Conservation (phyloP, 2,888 invertebrate genomes). For the Dicyrtoma fusca region DNA sequence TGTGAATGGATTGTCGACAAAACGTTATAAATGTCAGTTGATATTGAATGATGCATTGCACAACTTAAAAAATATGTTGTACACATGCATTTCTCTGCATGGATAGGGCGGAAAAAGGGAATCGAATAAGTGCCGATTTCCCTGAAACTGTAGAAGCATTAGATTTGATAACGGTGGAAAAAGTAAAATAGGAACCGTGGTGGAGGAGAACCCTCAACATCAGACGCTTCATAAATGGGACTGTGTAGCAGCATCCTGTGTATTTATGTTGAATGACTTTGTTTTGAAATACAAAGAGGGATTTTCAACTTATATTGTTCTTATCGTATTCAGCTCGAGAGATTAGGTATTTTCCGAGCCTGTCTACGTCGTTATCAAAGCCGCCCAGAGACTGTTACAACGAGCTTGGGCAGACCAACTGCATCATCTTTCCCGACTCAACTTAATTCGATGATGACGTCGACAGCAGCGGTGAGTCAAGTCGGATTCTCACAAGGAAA, state of each 20-base stretch:
- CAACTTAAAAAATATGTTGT: no score
- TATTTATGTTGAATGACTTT: slow-evolving; percentile 28
- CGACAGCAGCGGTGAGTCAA: slow-evolving; percentile 12
- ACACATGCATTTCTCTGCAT: no score
- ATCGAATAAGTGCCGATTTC: no score
- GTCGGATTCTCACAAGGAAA: slow-evolving; percentile 15
- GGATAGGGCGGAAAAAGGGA: no score
- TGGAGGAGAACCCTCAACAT: not conserved
- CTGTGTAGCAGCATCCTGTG: not conserved
- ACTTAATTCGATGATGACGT: not conserved
- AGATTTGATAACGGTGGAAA: no score
- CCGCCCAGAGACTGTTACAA: slow-evolving; percentile 28
- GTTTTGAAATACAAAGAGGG: slow-evolving; percentile 21
- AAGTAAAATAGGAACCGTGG: no score
- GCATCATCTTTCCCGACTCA: not conserved
- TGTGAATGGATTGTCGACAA: no score
- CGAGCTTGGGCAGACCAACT: slow-evolving; percentile 9
- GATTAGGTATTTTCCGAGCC: slow-evolving; percentile 48
- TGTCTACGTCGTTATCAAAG: slow-evolving; percentile 49
- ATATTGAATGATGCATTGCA: no score
- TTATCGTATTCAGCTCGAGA: slow-evolving; percentile 58
- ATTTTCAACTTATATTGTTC: slow-evolving; percentile 39
- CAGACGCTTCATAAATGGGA: no score
- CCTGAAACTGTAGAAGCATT: no score
- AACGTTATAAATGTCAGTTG: no score